These are phyloP conservation scores for Anadara kagoshimensis DNA, from an alignment of 1,140 invertebrate species.

Conservation along the genomic window DNA sequence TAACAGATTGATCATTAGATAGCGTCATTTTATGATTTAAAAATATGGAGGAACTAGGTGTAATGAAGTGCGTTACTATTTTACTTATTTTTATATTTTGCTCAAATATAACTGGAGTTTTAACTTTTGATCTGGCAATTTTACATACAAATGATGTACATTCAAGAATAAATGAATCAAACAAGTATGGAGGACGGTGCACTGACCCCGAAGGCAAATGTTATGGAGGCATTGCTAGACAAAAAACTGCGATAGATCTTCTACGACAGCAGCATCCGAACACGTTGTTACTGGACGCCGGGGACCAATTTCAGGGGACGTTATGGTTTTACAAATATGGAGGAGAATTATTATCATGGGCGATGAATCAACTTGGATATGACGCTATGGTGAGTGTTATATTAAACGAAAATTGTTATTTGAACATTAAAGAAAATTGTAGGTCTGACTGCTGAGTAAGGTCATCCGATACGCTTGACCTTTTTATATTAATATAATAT, in stretches of 20 bases:
- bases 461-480: too few species aligned
- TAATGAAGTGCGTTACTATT: too few species aligned
- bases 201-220: constrained; percentile 79
- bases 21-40: too few species aligned
- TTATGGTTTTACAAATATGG: constrained; percentile 87
- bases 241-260: constrained; percentile 71
- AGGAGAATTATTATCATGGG: constrained; percentile 83
- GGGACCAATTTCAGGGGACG: constrained; percentile 92
- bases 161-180: constrained; percentile 84
- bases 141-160: constrained; percentile 95
- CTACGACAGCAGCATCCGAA: constrained; percentile 76
- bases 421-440: too few species aligned
- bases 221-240: constrained; percentile 88
- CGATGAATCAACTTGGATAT: constrained; percentile 84
- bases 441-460: too few species aligned
- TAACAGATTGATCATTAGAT: too few species aligned
- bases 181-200: constrained; percentile 81
- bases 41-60: too few species aligned
- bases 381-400: constrained; percentile 87
- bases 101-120: too few species aligned
- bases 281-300: constrained; percentile 88
- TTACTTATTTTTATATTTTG: too few species aligned
- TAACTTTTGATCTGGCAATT: constrained; percentile 79
- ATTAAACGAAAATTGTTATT: background rate
- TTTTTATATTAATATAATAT: too few species aligned